Conservation (phyloP, 2,113 vertebrate genomes). For the Panthera tigris region DNA sequence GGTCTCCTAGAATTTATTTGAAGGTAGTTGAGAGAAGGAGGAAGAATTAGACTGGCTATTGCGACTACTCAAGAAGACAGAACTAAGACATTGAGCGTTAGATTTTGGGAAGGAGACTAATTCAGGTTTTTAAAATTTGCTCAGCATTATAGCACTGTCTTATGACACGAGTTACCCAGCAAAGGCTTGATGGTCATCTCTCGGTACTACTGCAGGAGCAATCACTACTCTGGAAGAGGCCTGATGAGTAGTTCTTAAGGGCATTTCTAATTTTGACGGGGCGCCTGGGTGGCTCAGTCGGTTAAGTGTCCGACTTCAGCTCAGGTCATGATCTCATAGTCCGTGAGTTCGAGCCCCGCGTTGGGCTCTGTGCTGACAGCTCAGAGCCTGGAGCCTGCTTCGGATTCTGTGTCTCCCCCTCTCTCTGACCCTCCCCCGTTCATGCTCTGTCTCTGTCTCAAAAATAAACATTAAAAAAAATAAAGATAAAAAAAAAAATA, state of each 20-base stretch:
- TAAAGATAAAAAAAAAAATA: neutral
- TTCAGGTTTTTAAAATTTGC: neutral
- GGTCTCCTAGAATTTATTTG: neutral
- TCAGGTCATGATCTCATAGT: no score
- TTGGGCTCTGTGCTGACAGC: no score
- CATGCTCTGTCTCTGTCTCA: no score
- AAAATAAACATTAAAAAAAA: no score
- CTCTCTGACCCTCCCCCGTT: no score
- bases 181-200: neutral
- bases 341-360: no score
- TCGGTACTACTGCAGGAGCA: neutral
- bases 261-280: neutral
- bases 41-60: neutral
- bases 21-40: neutral
- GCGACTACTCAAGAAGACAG: neutral
- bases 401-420: no score
- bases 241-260: neutral
- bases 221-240: neutral
- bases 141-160: neutral
- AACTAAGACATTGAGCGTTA: neutral
- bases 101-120: constrained; percentile 3
- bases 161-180: neutral
- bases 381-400: no score
- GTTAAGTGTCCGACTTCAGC: no score
- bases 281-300: no score